Percentiles rank a stretch among this genome's conserved stretches.
phyloP scores from a whole-genome alignment of 2,113 vertebrate genomes.

The Cepphus grylle region DNA sequence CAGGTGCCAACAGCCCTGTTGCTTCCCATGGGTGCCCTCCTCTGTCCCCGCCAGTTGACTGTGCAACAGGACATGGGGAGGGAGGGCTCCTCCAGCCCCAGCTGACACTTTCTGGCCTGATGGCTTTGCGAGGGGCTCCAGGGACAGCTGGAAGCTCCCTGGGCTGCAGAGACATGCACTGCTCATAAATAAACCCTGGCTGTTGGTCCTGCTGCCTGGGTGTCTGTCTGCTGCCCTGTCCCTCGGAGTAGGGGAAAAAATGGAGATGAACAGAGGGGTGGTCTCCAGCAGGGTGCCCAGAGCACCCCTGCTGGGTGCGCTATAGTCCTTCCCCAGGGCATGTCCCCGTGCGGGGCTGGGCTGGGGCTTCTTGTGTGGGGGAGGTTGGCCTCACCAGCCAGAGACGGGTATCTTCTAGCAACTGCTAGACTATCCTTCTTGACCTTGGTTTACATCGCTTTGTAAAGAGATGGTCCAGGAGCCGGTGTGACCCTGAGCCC shows the following conservation, averaged over 20 bases:
- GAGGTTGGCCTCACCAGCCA: not conserved
- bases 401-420: not conserved
- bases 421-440: not conserved
- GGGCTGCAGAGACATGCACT: not conserved
- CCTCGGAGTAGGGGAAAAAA: not conserved
- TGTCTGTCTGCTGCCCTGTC: not conserved
- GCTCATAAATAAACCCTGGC: not conserved
- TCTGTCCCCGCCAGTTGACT: not conserved
- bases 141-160: conserved; percentile 30
- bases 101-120: not conserved
- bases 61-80: not conserved
- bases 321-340: accelerated
- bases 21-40: not conserved
- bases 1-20: not conserved
- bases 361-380: not conserved
- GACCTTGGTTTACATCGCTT: not conserved
- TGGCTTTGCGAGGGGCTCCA: not conserved
- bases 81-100: not conserved
- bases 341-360: accelerated
- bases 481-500: not conserved
- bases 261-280: not conserved
- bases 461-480: not conserved
- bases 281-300: not conserved
- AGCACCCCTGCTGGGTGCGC: not conserved
- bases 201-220: not conserved